Percentiles rank a stretch among this genome's conserved stretches.
These are phyloP conservation scores for Strix aluco DNA, from an alignment of 2,113 vertebrate genomes.

Conservation along the genomic window DNA sequence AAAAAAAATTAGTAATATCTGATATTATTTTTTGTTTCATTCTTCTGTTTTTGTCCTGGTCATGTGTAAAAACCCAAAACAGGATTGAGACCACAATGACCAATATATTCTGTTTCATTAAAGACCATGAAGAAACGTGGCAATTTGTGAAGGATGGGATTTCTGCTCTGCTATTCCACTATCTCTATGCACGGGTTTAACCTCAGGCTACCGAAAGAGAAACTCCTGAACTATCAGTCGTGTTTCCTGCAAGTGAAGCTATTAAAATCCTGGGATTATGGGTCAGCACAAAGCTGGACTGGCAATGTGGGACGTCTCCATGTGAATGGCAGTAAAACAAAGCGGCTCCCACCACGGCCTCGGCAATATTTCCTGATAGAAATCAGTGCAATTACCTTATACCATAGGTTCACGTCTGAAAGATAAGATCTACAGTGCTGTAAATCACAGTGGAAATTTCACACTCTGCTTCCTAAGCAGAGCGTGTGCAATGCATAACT, in stretches of 20 bases:
- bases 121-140: not conserved
- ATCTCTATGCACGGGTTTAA: not conserved
- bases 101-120: not conserved
- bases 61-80: not conserved
- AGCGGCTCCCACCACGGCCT: not conserved
- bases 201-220: not conserved
- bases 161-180: not conserved
- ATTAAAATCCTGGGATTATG: no score
- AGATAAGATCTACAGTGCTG: not conserved
- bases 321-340: not conserved
- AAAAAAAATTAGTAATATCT: not conserved
- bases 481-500: not conserved
- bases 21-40: not conserved
- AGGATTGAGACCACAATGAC: not conserved
- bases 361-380: not conserved
- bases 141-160: not conserved
- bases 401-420: not conserved
- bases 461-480: not conserved
- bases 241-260: not conserved
- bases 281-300: not conserved
- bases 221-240: not conserved
- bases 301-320: not conserved
- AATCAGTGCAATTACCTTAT: not conserved
- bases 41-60: not conserved
- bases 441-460: not conserved